phyloP scores from a whole-genome alignment of 2,888 invertebrate genomes.

The Troides aeacus region DNA sequence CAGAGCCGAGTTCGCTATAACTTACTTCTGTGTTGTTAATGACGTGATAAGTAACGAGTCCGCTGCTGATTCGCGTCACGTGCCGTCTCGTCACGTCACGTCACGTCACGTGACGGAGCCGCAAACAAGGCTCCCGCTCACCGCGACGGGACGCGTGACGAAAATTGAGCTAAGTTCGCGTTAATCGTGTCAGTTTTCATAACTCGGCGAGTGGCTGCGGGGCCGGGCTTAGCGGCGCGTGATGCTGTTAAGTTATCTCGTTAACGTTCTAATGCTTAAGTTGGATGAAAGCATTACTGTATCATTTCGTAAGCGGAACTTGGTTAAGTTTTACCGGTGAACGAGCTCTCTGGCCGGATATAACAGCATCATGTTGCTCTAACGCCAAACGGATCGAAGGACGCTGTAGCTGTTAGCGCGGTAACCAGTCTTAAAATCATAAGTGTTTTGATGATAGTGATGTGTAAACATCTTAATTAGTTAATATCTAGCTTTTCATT shows the following conservation, averaged over 20 bases:
- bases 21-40: slow-evolving; percentile 37
- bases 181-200: slow-evolving; percentile 28
- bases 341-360: too few species aligned
- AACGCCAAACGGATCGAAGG: too few species aligned
- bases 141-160: slow-evolving; percentile 26
- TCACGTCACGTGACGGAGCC: slow-evolving; percentile 37
- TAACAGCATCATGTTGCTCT: too few species aligned
- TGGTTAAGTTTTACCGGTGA: too few species aligned
- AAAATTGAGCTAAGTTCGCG: slow-evolving; percentile 31
- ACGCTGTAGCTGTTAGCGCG: too few species aligned
- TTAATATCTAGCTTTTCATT: too few species aligned
- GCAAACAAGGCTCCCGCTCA: slow-evolving; percentile 36
- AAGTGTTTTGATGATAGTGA: too few species aligned
- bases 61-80: slow-evolving; percentile 24
- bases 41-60: slow-evolving; percentile 32
- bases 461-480: too few species aligned
- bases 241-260: slow-evolving; percentile 16
- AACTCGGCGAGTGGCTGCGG: slow-evolving; percentile 14
- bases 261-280: not conserved
- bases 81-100: slow-evolving; percentile 36
- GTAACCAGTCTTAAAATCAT: too few species aligned
- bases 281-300: not conserved
- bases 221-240: slow-evolving; percentile 5
- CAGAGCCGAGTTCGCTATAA: slow-evolving; percentile 20
- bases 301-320: too few species aligned